A percentile compares a stretch with the other conserved stretches of the same genome.
Conservation (phyloP, 2,888 invertebrate species). For the Cerceris ruficornis region DNA sequence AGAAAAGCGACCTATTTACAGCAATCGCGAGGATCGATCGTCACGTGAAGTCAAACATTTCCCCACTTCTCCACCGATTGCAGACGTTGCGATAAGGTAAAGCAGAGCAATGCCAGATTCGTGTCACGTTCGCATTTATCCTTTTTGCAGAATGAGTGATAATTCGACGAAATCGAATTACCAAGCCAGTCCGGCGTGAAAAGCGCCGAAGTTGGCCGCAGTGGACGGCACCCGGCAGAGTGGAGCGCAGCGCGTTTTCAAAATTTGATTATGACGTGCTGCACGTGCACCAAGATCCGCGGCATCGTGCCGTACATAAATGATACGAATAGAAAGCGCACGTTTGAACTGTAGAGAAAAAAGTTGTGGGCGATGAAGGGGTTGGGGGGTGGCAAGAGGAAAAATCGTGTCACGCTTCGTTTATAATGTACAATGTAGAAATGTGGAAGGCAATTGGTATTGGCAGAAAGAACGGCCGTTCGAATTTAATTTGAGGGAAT, state of each 20-base stretch:
- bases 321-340: slow-evolving; percentile 63
- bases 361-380: not conserved
- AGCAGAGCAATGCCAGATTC: slow-evolving; percentile 65
- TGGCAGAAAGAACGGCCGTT: too few species aligned
- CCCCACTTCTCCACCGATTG: slow-evolving; percentile 36
- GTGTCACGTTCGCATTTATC: slow-evolving; percentile 78
- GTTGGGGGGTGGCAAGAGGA: not conserved
- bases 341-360: slow-evolving; percentile 32
- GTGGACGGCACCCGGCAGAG: slow-evolving; percentile 59
- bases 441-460: too few species aligned
- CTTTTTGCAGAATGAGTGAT: slow-evolving; percentile 79
- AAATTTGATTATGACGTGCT: slow-evolving; percentile 75
- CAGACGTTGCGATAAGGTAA: slow-evolving; percentile 45
- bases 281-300: slow-evolving; percentile 72
- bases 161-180: slow-evolving; percentile 79
- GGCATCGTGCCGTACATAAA: slow-evolving; percentile 67
- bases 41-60: slow-evolving; percentile 43
- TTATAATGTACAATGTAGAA: too few species aligned
- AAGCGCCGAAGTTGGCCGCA: slow-evolving; percentile 75
- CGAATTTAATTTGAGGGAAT: too few species aligned
- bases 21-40: not conserved
- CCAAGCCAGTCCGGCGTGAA: slow-evolving; percentile 73
- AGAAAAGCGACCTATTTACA: not conserved
- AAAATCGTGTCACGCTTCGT: not conserved
- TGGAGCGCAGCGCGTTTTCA: slow-evolving; percentile 70